Percentiles rank a stretch among this genome's conserved stretches.
phyloP scores from a whole-genome alignment of 2,113 vertebrate species.

The Semicossyphus pulcher region DNA sequence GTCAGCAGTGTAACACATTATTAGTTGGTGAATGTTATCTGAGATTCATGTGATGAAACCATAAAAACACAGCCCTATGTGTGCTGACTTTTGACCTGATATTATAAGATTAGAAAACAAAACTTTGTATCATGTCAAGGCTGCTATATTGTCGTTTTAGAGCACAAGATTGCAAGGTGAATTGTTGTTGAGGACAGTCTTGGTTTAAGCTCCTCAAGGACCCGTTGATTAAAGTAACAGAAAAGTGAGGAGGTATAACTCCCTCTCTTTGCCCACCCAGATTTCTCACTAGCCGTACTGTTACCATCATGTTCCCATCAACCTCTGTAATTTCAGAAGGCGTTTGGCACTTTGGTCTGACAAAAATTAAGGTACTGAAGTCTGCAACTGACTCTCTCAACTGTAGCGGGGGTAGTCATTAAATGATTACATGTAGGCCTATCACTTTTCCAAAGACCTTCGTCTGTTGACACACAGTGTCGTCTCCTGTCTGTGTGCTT shows the following conservation, averaged over 20 bases:
- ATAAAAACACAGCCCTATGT: not conserved
- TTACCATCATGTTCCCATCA: not conserved
- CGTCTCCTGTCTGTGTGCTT: not conserved
- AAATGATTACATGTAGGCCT: conserved; percentile 25
- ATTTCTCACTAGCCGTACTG: not conserved
- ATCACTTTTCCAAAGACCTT: conserved; percentile 30
- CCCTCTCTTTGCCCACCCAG: not conserved
- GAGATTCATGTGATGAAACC: not conserved
- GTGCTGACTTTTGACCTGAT: not conserved
- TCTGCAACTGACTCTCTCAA: not conserved
- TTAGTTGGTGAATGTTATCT: not conserved
- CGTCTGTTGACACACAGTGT: conserved; percentile 15
- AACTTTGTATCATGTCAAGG: too few species aligned
- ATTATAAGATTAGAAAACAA: not conserved
- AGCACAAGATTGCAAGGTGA: too few species aligned
- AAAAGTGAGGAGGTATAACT: not conserved
- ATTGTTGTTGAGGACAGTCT: too few species aligned
- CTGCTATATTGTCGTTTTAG: too few species aligned
- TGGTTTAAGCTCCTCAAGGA: too few species aligned
- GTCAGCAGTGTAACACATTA: not conserved
- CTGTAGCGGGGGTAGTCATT: not conserved
- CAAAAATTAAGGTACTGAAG: not conserved
- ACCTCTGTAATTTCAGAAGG: conserved; percentile 62
- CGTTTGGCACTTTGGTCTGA: conserved; percentile 18
- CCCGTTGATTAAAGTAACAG: too few species aligned